Evolutionary conservation across 1,140 invertebrate genomes (phyloP).

Genomic region (Philotrypesis tridentata): DNA sequence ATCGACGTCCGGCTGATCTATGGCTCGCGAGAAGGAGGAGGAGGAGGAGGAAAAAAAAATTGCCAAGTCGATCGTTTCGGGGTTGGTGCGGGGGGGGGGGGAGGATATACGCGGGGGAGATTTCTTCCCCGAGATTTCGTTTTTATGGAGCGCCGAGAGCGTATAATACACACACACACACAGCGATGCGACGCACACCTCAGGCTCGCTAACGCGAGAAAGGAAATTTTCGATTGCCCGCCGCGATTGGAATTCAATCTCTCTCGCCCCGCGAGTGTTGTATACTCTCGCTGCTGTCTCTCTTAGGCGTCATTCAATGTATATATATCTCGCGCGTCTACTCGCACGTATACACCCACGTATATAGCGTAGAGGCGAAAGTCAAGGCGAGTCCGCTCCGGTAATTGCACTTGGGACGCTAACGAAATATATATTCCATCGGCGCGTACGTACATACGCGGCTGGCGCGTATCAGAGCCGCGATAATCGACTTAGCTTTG

Average conservation of each 20-base stretch:
- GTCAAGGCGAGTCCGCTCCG: conserved; percentile 26
- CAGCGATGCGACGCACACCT: too few species aligned
- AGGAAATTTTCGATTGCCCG: neutral
- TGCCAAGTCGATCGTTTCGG: neutral
- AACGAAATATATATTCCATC: conserved; percentile 43
- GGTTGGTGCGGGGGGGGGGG: too few species aligned
- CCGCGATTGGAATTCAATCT: neutral
- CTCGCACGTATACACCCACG: too few species aligned
- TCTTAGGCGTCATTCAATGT: conserved; percentile 53
- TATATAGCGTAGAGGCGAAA: neutral
- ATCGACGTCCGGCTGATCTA: conserved; percentile 9
- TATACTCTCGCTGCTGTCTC: neutral
- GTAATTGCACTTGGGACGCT: conserved; percentile 33
- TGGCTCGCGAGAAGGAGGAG: neutral
- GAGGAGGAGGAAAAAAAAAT: neutral
- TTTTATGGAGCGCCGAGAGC: neutral
- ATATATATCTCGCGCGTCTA: neutral
- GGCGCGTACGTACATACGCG: too few species aligned
- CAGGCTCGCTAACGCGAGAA: too few species aligned
- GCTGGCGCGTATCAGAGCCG: conserved; percentile 19
- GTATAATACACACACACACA: too few species aligned
- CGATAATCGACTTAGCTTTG: conserved; percentile 33
- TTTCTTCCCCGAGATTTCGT: neutral
- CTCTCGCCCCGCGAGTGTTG: neutral
- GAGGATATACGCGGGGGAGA: too few species aligned